Conservation (phyloP, 2,797 vertebrate genomes). For the Alosa sapidissima region DNA sequence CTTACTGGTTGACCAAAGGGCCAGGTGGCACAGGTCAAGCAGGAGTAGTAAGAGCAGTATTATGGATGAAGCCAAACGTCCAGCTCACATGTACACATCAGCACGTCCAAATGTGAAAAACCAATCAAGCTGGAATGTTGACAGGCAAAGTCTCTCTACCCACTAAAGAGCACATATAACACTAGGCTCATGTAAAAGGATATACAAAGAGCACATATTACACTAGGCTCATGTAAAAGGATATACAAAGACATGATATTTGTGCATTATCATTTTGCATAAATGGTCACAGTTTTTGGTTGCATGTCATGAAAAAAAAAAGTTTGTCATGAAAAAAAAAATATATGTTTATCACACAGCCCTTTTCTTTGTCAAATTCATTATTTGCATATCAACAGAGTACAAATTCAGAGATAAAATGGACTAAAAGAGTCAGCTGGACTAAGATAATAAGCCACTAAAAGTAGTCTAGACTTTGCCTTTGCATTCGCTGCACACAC, state of each 20-base stretch:
- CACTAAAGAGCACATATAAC: not conserved
- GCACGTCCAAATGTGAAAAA: not conserved
- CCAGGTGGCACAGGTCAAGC: not conserved
- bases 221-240: not conserved
- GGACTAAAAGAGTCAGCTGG: not conserved
- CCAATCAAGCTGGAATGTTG: not conserved
- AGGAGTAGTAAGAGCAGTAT: not conserved
- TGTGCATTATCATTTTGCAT: slow-evolving; percentile 17
- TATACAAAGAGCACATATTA: no score
- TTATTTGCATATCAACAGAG: not conserved
- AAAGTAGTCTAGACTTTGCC: not conserved
- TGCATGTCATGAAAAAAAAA: not conserved
- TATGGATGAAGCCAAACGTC: not conserved
- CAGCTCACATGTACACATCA: not conserved
- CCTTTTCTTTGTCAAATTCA: not conserved
- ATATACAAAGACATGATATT: slow-evolving; percentile 7
- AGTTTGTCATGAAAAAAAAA: not conserved
- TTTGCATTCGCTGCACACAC: not conserved
- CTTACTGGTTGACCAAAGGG: not conserved
- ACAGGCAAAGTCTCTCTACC: not conserved
- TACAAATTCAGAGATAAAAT: not conserved
- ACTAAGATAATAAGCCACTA: not conserved
- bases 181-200: no score
- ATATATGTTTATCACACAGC: not conserved
- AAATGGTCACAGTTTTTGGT: slow-evolving; percentile 24